Conservation (phyloP, 2,888 invertebrate genomes). For the Carcina quercana region DNA sequence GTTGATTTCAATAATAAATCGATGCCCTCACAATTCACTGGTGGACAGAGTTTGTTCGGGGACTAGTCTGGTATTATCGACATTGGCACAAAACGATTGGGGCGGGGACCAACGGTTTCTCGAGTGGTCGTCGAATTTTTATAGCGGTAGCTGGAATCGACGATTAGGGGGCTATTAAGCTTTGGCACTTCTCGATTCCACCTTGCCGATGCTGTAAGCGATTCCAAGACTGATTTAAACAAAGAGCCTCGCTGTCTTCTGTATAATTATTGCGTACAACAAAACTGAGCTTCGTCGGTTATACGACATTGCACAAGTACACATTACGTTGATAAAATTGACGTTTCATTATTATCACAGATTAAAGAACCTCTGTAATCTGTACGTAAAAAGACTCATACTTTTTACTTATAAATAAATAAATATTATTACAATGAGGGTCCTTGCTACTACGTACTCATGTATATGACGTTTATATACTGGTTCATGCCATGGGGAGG, state of each 20-base stretch:
- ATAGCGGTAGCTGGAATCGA: slow-evolving; percentile 50
- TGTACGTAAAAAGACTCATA: no score
- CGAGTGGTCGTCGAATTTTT: slow-evolving; percentile 42
- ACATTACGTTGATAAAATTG: slow-evolving; percentile 10
- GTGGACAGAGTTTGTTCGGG: slow-evolving; percentile 44
- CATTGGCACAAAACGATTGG: slow-evolving; percentile 48
- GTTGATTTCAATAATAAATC: slow-evolving; percentile 71
- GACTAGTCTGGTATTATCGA: slow-evolving; percentile 63
- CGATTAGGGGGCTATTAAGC: slow-evolving; percentile 52
- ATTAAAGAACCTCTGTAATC: no score
- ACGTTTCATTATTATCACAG: no score
- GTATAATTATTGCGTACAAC: no score
- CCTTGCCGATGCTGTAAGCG: slow-evolving; percentile 1
- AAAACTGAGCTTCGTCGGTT: no score
- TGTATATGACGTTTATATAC: no score
- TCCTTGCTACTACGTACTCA: no score
- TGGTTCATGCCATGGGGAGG: no score
- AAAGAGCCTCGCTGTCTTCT: slow-evolving; percentile 9
- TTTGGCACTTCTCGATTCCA: slow-evolving; percentile 28
- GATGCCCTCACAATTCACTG: slow-evolving; percentile 52
- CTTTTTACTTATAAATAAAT: no score
- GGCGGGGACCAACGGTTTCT: slow-evolving; percentile 61
- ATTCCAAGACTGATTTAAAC: slow-evolving; percentile 6
- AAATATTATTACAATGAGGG: no score
- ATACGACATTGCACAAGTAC: no score